Conservation (phyloP, 2,797 vertebrate genomes). For the Anolis apletophallus region DNA sequence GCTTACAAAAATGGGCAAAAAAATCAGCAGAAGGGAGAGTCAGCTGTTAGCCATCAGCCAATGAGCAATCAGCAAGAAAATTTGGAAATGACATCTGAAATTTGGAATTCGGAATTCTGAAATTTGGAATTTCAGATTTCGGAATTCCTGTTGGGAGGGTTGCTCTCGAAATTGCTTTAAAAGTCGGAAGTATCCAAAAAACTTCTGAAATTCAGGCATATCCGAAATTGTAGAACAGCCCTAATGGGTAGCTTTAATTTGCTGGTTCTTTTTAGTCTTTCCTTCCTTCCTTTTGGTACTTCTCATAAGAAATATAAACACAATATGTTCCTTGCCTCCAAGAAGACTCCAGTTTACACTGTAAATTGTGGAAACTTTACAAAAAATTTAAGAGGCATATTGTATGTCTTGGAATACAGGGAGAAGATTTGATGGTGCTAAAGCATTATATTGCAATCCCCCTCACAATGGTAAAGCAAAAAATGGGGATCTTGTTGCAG, state of each 20-base stretch:
- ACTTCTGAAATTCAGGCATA: too few relatives aligned
- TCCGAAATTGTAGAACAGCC: too few relatives aligned
- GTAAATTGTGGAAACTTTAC: neutral
- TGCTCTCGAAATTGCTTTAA: too few relatives aligned
- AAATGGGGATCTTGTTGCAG: constrained; percentile 53
- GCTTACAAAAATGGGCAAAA: too few relatives aligned
- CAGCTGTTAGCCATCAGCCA: too few relatives aligned
- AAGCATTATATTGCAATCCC: constrained; percentile 44
- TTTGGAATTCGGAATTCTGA: too few relatives aligned
- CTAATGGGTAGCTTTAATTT: neutral
- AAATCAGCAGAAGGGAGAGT: too few relatives aligned
- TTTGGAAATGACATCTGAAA: too few relatives aligned
- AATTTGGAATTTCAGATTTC: too few relatives aligned
- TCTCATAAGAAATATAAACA: neutral
- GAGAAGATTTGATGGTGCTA: neutral
- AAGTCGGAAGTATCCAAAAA: too few relatives aligned
- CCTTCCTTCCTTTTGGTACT: neutral
- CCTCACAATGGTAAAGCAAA: constrained; percentile 42
- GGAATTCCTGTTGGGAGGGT: too few relatives aligned
- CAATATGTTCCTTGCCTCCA: neutral
- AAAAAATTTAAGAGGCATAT: neutral
- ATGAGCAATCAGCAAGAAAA: too few relatives aligned
- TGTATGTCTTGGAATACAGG: neutral
- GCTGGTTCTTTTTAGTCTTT: neutral
- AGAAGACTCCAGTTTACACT: neutral